These are phyloP conservation scores for Sigmodon hispidus DNA, from an alignment of 2,113 vertebrate genomes.

Conservation along the genomic window DNA sequence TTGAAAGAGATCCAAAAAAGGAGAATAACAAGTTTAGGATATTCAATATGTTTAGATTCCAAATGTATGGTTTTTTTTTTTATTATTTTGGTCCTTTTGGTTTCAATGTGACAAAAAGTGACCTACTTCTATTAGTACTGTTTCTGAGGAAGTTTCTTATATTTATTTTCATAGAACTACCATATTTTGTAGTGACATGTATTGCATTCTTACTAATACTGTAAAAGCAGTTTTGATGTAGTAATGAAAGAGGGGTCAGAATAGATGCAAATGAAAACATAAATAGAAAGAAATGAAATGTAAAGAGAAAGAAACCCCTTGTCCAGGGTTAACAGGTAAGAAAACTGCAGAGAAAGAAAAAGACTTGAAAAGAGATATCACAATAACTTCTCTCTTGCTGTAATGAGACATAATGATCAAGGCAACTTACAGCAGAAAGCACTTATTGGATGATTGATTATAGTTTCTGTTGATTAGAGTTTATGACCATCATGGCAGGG, in stretches of 20 bases:
- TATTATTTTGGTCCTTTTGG: background rate
- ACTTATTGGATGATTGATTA: background rate
- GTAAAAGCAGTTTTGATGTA: background rate
- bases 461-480: background rate
- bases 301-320: background rate
- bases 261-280: background rate
- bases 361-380: background rate
- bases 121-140: background rate
- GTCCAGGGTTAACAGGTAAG: slow-evolving; percentile 1
- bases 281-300: background rate
- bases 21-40: background rate
- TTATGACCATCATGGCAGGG: background rate
- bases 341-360: background rate
- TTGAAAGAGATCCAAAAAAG: background rate
- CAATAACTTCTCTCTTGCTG: background rate
- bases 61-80: background rate
- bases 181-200: background rate
- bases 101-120: background rate
- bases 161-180: background rate
- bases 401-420: background rate
- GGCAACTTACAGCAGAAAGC: background rate
- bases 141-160: background rate
- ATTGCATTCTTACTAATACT: background rate
- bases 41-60: background rate
- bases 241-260: background rate